phyloP scores from a whole-genome alignment of 2,113 vertebrate genomes.

The human (Homo sapiens) region DNA sequence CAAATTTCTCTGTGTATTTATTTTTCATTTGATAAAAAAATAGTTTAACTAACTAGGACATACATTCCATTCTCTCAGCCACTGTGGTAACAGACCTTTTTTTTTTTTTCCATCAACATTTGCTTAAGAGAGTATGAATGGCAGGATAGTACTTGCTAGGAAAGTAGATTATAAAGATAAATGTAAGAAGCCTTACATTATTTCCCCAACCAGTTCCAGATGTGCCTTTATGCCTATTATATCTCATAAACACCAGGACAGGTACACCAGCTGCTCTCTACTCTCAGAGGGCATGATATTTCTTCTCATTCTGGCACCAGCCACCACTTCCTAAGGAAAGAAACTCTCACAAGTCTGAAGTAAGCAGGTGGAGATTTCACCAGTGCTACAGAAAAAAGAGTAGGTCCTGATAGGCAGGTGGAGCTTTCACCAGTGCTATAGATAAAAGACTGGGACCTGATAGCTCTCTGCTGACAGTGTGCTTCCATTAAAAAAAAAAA shows the following conservation, averaged over 20 bases:
- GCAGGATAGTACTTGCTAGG: constrained; percentile 81
- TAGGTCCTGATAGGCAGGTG: neutral
- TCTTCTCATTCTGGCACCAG: constrained; percentile 82
- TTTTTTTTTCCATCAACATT: constrained; percentile 63
- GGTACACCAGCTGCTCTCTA: constrained; percentile 84
- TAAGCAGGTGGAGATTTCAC: constrained; percentile 69
- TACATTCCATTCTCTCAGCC: constrained; percentile 64
- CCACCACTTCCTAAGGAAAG: constrained; percentile 77
- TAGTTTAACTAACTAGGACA: constrained; percentile 72
- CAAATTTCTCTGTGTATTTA: no score
- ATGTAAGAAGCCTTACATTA: constrained; percentile 83
- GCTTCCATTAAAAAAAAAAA: constrained; percentile 72
- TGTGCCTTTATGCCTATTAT: constrained; percentile 83
- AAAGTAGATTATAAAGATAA: constrained; percentile 84
- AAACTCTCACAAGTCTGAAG: constrained; percentile 73
- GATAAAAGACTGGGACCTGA: constrained; percentile 50
- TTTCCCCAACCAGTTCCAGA: constrained; percentile 83
- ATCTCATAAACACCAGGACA: constrained; percentile 84
- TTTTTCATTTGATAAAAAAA: constrained; percentile 76
- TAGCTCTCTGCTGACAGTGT: constrained; percentile 71
- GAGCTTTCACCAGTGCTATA: constrained; percentile 57
- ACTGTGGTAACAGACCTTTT: constrained; percentile 72
- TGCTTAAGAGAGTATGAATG: constrained; percentile 84
- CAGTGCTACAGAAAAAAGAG: constrained; percentile 62
- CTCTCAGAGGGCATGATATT: constrained; percentile 81